These are phyloP conservation scores for Numenius phaeopus DNA, from an alignment of 2,797 vertebrate genomes.

Conservation along the genomic window DNA sequence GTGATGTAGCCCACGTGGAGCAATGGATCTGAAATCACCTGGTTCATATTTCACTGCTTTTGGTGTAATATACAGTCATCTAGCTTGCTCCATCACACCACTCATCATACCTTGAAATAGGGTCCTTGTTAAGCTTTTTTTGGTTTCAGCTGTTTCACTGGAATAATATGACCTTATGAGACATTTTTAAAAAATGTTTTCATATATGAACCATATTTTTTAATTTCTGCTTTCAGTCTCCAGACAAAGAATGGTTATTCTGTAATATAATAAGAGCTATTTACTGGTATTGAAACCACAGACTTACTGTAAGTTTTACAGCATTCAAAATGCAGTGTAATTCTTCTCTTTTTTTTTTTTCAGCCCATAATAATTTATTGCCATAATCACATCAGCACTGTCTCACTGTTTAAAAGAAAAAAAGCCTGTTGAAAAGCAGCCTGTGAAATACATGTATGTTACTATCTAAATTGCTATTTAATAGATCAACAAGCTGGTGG, in stretches of 20 bases:
- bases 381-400: conserved; percentile 49
- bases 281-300: conserved; percentile 74
- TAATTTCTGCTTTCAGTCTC: conserved; percentile 67
- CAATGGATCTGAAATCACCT: conserved; percentile 60
- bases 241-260: conserved; percentile 73
- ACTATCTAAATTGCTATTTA: conserved; percentile 5
- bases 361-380: conserved; percentile 65
- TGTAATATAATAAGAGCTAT: conserved; percentile 71
- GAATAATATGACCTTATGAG: conserved; percentile 49
- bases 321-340: conserved; percentile 60
- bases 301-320: conserved; percentile 71
- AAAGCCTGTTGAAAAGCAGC: conserved; percentile 9
- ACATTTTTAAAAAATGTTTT: conserved; percentile 24
- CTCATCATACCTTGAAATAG: conserved; percentile 66
- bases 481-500: not conserved
- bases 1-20: conserved; percentile 30
- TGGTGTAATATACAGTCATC: conserved; percentile 29
- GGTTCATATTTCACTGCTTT: conserved; percentile 47
- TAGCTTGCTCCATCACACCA: conserved; percentile 39
- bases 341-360: conserved; percentile 41
- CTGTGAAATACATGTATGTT: conserved; percentile 1
- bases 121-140: conserved; percentile 30
- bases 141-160: conserved; percentile 65
- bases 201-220: conserved; percentile 53
- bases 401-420: conserved; percentile 22